phyloP scores from a whole-genome alignment of 2,888 invertebrate genomes.

The Drosophila stalkeri region DNA sequence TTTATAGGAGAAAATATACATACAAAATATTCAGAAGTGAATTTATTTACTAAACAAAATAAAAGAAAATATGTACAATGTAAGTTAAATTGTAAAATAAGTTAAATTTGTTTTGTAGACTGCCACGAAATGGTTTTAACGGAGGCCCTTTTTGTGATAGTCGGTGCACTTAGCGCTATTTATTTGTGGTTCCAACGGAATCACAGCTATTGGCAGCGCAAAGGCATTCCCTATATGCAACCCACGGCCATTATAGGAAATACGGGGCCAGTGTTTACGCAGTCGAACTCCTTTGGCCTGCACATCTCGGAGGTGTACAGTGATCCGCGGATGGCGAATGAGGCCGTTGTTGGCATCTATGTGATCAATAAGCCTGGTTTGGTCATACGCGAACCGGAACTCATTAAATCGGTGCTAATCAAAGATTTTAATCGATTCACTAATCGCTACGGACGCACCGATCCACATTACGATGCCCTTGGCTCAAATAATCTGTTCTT shows the following conservation, averaged over 20 bases:
- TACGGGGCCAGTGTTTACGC: conserved; percentile 77
- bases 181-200: conserved; percentile 83
- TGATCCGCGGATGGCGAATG: conserved; percentile 66
- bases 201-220: conserved; percentile 82
- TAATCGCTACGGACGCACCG: conserved; percentile 73
- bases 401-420: conserved; percentile 85
- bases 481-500: conserved; percentile 85
- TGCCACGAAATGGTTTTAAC: conserved; percentile 60
- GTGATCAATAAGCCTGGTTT: conserved; percentile 85
- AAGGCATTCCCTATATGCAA: conserved; percentile 82
- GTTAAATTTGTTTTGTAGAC: background rate
- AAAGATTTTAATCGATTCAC: conserved; percentile 85
- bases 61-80: background rate
- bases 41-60: background rate
- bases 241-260: conserved; percentile 85
- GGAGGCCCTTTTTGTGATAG: conserved; percentile 63
- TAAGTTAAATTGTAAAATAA: background rate
- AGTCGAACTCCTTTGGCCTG: conserved; percentile 77
- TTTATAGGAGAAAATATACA: background rate
- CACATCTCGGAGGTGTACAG: conserved; percentile 84
- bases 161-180: conserved; percentile 48
- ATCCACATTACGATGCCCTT: conserved; percentile 83
- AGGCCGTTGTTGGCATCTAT: conserved; percentile 83
- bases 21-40: background rate
- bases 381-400: conserved; percentile 85